Evolutionary conservation across 1,140 invertebrate genomes (phyloP).

Genomic region (Macrostomum lignano): DNA sequence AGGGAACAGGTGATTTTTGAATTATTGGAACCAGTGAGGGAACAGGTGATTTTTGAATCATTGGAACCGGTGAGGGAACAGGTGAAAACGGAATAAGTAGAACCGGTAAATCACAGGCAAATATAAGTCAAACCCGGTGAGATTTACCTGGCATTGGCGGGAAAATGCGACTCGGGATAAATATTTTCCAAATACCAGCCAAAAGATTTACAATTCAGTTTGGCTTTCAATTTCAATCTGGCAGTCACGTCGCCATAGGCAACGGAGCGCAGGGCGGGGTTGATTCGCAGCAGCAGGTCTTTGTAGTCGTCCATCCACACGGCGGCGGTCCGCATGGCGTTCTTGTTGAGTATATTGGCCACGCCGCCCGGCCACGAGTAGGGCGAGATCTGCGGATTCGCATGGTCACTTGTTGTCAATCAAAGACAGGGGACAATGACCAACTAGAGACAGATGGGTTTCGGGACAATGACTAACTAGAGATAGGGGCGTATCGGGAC

Average conservation of each 20-base stretch:
- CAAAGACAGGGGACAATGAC: too few species aligned
- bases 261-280: slow-evolving; percentile 22
- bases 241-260: slow-evolving; percentile 59
- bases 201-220: slow-evolving; percentile 68
- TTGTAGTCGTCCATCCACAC: slow-evolving; percentile 90
- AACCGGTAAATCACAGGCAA: not conserved
- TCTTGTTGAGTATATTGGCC: slow-evolving; percentile 61
- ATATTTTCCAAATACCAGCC: slow-evolving; percentile 91
- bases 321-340: slow-evolving; percentile 58
- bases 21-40: slow-evolving; percentile 1
- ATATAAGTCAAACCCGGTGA: not conserved
- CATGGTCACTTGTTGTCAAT: too few species aligned
- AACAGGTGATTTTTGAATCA: not conserved
- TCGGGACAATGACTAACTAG: too few species aligned
- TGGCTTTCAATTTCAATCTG: slow-evolving; percentile 41
- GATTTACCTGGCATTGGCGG: not conserved
- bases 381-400: slow-evolving; percentile 53
- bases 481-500: too few species aligned
- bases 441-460: too few species aligned
- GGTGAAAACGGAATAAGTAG: too few species aligned
- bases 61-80: not conserved
- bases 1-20: not conserved
- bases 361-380: slow-evolving; percentile 90
- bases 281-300: slow-evolving; percentile 36
- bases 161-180: slow-evolving; percentile 36